These are phyloP conservation scores for Leptinotarsa peninsularis DNA, from an alignment of 2,888 invertebrate genomes.

Conservation along the genomic window DNA sequence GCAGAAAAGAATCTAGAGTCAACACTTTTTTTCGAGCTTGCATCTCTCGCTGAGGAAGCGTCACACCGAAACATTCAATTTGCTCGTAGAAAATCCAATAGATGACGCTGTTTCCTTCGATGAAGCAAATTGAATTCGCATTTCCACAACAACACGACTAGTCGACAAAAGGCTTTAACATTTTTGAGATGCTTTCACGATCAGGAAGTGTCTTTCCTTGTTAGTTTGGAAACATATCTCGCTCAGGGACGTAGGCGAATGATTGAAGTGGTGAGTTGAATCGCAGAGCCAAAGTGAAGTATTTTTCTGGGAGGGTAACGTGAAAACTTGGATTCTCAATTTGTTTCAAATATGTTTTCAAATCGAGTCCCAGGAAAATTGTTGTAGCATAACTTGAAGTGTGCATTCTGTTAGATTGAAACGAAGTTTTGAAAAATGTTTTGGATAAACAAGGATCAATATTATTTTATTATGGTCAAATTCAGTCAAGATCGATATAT, in stretches of 20 bases:
- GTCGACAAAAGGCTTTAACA: conserved; percentile 34
- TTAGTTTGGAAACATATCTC: conserved; percentile 24
- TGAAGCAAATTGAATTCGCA: conserved; percentile 38
- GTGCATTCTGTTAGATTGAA: background rate
- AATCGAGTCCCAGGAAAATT: too few relatives aligned
- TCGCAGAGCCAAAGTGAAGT: background rate
- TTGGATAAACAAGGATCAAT: too few relatives aligned
- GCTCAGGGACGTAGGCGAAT: background rate
- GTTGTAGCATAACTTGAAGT: too few relatives aligned
- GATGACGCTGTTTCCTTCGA: conserved; percentile 37
- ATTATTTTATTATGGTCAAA: too few relatives aligned
- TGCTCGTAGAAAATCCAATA: conserved; percentile 36
- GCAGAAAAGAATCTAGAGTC: background rate
- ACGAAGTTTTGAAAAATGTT: background rate
- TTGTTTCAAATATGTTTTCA: background rate
- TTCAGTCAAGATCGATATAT: too few relatives aligned
- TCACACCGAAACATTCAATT: conserved; percentile 34
- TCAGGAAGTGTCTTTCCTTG: conserved; percentile 29
- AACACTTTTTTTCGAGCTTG: background rate
- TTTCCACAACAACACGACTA: conserved; percentile 22
- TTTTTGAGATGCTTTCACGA: conserved; percentile 37
- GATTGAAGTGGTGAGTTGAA: background rate
- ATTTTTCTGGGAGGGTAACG: background rate
- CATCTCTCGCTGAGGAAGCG: conserved; percentile 26
- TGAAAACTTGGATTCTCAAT: background rate